Conservation (phyloP, 1,140 invertebrate genomes). For the Drosophila punjabiensis region DNA sequence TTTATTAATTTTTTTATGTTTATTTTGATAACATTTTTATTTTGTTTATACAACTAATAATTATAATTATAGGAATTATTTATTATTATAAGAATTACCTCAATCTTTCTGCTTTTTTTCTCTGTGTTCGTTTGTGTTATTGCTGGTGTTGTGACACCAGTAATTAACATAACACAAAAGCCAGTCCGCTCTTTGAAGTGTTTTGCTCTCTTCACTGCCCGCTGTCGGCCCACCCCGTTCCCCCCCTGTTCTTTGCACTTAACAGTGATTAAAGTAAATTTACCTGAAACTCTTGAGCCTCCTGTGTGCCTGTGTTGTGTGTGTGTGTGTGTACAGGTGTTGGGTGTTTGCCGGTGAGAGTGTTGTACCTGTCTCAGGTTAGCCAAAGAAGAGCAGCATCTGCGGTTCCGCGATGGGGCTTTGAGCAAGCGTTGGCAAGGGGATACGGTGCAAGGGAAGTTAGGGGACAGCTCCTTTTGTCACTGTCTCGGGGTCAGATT, state of each 20-base stretch:
- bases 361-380: constrained; percentile 67
- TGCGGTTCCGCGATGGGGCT: constrained; percentile 33
- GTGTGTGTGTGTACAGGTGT: constrained; percentile 33
- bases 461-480: constrained; percentile 29
- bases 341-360: constrained; percentile 34
- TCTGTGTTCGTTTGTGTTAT: constrained; percentile 45
- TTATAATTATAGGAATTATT: not conserved
- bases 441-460: constrained; percentile 1
- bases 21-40: not conserved
- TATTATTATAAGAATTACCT: not conserved
- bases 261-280: constrained; percentile 83
- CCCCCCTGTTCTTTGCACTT: constrained; percentile 55
- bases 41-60: not conserved
- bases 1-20: not conserved
- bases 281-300: constrained; percentile 71
- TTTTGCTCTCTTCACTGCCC: constrained; percentile 71
- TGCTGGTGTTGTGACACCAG: constrained; percentile 72
- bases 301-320: constrained; percentile 7
- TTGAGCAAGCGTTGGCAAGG: not conserved
- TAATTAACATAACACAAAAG: constrained; percentile 84
- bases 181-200: constrained; percentile 71
- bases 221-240: constrained; percentile 27
- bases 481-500: constrained; percentile 44
- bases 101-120: not conserved
- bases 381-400: constrained; percentile 61